Conservation (phyloP, 2,113 vertebrate species). For the Desmodus rotundus region DNA sequence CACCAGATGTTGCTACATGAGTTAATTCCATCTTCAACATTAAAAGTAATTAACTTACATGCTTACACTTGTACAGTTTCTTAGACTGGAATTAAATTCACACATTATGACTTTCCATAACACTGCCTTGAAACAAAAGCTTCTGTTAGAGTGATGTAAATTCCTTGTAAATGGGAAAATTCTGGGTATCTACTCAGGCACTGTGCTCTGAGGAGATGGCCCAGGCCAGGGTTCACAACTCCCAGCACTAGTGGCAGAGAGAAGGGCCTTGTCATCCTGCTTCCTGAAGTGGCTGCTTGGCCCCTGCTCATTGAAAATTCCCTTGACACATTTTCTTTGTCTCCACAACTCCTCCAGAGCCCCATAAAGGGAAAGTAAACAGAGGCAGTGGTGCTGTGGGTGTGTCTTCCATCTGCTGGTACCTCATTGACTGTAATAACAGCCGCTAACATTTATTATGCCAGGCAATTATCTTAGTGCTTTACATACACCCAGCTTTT, state of each 20-base stretch:
- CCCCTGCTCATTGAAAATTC: background rate
- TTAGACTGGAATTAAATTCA: conserved; percentile 52
- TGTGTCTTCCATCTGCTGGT: background rate
- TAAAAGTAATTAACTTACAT: conserved; percentile 70
- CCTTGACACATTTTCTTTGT: background rate
- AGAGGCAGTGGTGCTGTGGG: background rate
- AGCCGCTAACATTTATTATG: background rate
- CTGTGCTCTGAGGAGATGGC: background rate
- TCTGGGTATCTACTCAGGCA: background rate
- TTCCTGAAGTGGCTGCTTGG: background rate
- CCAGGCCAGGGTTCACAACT: background rate
- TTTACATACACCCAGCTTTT: background rate
- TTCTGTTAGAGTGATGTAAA: background rate
- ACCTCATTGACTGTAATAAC: background rate
- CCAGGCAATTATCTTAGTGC: background rate
- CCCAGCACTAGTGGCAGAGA: background rate
- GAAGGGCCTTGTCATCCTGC: background rate
- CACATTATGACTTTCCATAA: conserved; percentile 35
- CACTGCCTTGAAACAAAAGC: conserved; percentile 2
- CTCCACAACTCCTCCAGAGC: background rate
- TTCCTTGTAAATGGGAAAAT: background rate
- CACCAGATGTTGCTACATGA: conserved; percentile 65
- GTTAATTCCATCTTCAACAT: conserved; percentile 66
- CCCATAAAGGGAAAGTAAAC: background rate
- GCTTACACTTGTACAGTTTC: conserved; percentile 62